Conservation (phyloP, 2,888 invertebrate species). For the Papilio demoleus region DNA sequence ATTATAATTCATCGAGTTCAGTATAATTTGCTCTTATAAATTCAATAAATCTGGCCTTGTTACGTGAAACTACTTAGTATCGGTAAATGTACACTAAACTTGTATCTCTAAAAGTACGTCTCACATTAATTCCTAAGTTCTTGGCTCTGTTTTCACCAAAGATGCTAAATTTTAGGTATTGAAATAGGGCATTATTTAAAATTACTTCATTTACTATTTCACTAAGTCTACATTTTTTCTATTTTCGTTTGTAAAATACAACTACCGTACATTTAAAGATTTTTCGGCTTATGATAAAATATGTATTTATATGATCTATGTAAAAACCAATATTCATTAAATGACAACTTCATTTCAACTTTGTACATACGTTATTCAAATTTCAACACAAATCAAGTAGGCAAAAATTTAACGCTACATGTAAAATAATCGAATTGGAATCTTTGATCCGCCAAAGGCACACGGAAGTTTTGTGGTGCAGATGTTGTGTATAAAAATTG, state of each 20-base stretch:
- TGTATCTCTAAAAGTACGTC: background rate
- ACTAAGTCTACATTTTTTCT: background rate
- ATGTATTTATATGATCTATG: conserved; percentile 1
- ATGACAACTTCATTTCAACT: background rate
- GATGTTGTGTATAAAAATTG: conserved; percentile 20
- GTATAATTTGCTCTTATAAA: conserved; percentile 1
- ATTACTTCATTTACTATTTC: background rate
- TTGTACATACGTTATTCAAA: conserved; percentile 27
- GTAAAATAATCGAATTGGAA: conserved; percentile 7
- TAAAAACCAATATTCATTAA: background rate
- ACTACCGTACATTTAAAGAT: background rate
- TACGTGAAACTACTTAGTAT: conserved; percentile 7
- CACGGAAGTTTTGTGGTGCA: conserved; percentile 24
- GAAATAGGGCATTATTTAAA: conserved; percentile 35
- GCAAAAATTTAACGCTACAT: background rate
- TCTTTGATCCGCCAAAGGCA: conserved; percentile 10
- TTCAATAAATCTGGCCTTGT: background rate
- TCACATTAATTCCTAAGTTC: conserved; percentile 21
- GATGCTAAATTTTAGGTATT: conserved; percentile 37
- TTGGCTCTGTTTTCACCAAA: conserved; percentile 36
- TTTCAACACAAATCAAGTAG: conserved; percentile 11
- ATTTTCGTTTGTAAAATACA: background rate
- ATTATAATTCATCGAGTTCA: background rate
- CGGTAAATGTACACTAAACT: conserved; percentile 23
- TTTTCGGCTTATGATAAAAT: background rate